A percentile compares a stretch with the other conserved stretches of the same genome.
Conservation (phyloP, 2,797 vertebrate species). For the Sternarchorhynchus goeldii region DNA sequence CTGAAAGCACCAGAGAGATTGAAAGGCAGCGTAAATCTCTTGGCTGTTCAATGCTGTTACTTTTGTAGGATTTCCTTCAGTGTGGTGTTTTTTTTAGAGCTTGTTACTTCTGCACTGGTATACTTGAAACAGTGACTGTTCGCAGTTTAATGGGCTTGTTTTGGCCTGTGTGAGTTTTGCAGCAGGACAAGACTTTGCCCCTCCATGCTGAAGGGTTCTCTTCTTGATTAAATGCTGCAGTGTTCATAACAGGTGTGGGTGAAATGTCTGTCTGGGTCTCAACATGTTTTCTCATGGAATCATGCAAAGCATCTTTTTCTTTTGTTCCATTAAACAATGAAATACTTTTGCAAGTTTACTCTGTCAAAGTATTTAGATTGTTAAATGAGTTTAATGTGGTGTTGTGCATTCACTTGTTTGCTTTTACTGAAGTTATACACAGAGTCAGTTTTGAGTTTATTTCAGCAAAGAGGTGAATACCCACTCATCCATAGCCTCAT, state of each 20-base stretch:
- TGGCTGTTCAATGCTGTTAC: slow-evolving; percentile 13
- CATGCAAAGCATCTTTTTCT: background rate
- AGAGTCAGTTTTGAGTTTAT: background rate
- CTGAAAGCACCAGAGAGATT: background rate
- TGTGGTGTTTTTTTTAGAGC: background rate
- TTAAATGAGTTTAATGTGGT: slow-evolving; percentile 16
- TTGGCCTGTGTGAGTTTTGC: slow-evolving; percentile 33
- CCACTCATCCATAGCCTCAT: background rate
- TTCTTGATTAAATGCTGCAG: slow-evolving; percentile 25
- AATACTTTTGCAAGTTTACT: background rate
- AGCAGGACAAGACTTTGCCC: slow-evolving; percentile 43
- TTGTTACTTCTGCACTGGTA: background rate
- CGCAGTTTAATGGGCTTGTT: slow-evolving; percentile 55
- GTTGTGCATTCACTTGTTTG: background rate
- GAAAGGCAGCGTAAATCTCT: background rate
- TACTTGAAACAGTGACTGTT: slow-evolving; percentile 27
- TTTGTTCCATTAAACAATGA: background rate
- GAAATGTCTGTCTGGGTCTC: background rate
- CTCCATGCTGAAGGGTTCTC: slow-evolving; percentile 24
- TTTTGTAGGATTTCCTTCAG: slow-evolving; percentile 34
- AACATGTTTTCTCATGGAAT: background rate
- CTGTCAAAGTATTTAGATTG: background rate
- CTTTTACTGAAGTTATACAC: background rate
- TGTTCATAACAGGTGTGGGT: slow-evolving; percentile 41
- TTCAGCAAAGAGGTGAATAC: background rate